Percentiles rank a stretch among this genome's conserved stretches.
Conservation (phyloP, 2,888 invertebrate genomes). For the Agonopterix alstromeriana region DNA sequence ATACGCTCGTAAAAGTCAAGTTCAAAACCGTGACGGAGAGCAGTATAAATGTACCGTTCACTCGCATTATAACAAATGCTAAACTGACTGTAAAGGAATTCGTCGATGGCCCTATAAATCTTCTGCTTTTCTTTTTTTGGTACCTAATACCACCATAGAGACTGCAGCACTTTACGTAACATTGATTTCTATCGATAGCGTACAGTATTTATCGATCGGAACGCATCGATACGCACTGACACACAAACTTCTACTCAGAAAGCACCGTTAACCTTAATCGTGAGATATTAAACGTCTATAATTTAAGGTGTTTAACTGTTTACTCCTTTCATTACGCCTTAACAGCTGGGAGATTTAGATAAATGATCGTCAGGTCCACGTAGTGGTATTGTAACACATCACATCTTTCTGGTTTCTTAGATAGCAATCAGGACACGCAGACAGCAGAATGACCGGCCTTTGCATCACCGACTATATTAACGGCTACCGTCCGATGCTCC, state of each 20-base stretch:
- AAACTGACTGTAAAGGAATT: slow-evolving; percentile 47
- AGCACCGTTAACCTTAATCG: slow-evolving; percentile 5
- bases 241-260: background rate
- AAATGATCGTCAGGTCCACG: background rate
- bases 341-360: background rate
- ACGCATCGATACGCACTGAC: background rate
- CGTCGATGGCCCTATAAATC: slow-evolving; percentile 39
- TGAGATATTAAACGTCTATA: slow-evolving; percentile 7
- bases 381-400: slow-evolving; percentile 8
- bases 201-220: background rate
- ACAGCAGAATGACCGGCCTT: slow-evolving; percentile 12
- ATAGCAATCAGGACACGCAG: slow-evolving; percentile 5
- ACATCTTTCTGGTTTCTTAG: slow-evolving; percentile 7
- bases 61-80: slow-evolving; percentile 32
- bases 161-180: background rate
- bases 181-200: background rate
- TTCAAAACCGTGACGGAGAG: slow-evolving; percentile 18
- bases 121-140: slow-evolving; percentile 25
- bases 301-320: slow-evolving; percentile 5
- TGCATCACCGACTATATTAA: slow-evolving; percentile 10
- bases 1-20: slow-evolving; percentile 4
- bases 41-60: slow-evolving; percentile 24
- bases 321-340: background rate
- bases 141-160: background rate
- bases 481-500: slow-evolving; percentile 4